Base-by-base conservation (phyloP, 2,113 vertebrate genomes). In the Cettia cetti region DNA sequence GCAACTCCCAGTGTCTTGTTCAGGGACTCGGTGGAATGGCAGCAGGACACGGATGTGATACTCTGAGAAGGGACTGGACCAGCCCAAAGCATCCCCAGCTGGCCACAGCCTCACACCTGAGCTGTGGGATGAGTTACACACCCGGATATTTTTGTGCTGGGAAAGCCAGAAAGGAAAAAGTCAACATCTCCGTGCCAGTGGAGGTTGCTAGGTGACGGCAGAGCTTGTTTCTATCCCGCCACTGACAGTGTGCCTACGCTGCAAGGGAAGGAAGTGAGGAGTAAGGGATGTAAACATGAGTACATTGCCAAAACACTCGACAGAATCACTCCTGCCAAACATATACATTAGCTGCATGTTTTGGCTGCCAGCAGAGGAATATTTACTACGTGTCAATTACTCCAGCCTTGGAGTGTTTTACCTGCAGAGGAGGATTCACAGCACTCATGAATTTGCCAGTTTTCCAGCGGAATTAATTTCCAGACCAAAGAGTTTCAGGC, bases 171-270 rank as follows among this genome's bases (percentile, higher is more conserved):
- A 87, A 72, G 66, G 45, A 80, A 90, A 27, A 90, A 90, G 28
- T 68, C 85, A 74, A 23, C 69, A 61, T 76, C 81, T 79, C 65
- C 0, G 23, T 57, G 69, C 61, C 65, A 45, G 47, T 2, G 2
- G 66, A 94, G 89, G 95, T 96, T 96, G 94, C 94, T 97, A 95
- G 95, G 95, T 85, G 94, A 97, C 86, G 40, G 74, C 66, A 92
- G 77, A 14, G 57, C 89, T 91, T 91, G 69, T 86, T 84, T 79
- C 70, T n/a, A 65, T 60, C 86, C 86, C 1, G 0, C 35, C 5
- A 2, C 86, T 94, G 84, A 50, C 86, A 60, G 83, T 11, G 0
- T 64, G 92, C 91, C 86, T 92, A 66, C 15, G 3, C 89, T 76
- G 91, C 45, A 61, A 82, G 81, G 91, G 90, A 86, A 93, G 94